Percentiles rank a stretch among this genome's conserved stretches.
Evolutionary conservation across 1,140 invertebrate species (phyloP).

Genomic region (Pseudomyrmex flavicornis): DNA sequence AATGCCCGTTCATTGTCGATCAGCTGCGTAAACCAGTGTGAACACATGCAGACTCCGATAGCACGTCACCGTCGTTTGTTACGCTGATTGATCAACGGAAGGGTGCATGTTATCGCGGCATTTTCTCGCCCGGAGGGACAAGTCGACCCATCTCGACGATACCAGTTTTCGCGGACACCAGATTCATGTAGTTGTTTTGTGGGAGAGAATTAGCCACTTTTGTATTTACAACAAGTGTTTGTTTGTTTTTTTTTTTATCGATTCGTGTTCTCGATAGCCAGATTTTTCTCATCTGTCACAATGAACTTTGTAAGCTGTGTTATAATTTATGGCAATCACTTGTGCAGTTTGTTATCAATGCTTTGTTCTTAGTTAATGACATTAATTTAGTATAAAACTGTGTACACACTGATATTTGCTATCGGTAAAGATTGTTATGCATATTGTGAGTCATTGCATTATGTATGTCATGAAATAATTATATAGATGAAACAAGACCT

Average conservation of each 20-base stretch:
- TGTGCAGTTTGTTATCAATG: background rate
- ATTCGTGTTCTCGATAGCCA: background rate
- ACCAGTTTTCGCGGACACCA: no score
- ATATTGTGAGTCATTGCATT: background rate
- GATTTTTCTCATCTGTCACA: background rate
- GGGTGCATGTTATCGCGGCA: background rate
- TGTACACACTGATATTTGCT: background rate
- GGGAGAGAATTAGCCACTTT: background rate
- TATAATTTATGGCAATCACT: background rate
- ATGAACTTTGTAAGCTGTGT: background rate
- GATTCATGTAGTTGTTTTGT: background rate
- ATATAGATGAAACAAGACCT: no score
- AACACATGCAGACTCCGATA: background rate
- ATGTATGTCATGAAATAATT: slow-evolving; percentile 3
- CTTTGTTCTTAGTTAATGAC: slow-evolving; percentile 3
- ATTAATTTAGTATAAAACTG: background rate
- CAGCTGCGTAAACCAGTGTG: background rate
- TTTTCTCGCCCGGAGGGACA: background rate
- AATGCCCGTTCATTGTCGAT: slow-evolving; percentile 3
- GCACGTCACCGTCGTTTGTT: slow-evolving; percentile 24
- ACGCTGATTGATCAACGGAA: background rate
- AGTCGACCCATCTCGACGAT: background rate
- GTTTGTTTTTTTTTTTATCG: background rate
- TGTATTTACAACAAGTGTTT: slow-evolving; percentile 6
- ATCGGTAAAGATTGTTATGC: background rate